Percentiles rank a stretch among this genome's conserved stretches.
phyloP scores from a whole-genome alignment of 1,140 invertebrate genomes.

The Scaptomyza hsui region DNA sequence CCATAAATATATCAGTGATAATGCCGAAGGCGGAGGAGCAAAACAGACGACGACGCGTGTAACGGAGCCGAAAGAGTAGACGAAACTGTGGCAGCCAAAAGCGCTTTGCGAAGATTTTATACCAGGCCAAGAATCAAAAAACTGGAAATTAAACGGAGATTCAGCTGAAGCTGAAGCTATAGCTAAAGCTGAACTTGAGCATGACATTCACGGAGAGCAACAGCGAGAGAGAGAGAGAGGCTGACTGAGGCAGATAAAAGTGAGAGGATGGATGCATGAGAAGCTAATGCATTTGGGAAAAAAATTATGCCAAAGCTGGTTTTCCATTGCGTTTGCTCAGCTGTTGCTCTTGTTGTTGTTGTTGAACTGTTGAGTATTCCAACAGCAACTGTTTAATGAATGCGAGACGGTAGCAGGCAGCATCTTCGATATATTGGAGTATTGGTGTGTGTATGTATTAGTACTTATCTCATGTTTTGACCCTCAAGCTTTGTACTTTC shows the following conservation, averaged over 20 bases:
- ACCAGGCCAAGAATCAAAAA: conserved; percentile 71
- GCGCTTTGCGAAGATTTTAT: conserved; percentile 69
- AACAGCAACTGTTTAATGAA: neutral
- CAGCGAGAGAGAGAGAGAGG: neutral
- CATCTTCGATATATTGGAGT: conserved; percentile 24
- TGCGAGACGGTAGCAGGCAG: conserved; percentile 1
- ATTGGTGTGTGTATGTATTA: conserved; percentile 5
- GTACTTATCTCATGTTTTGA: conserved; percentile 20
- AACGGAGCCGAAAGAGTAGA: conserved; percentile 67
- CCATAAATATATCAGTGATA: conserved; percentile 21
- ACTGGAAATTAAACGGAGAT: conserved; percentile 46
- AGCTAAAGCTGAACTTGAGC: conserved; percentile 59
- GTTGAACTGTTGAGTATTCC: conserved; percentile 10
- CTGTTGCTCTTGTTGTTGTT: conserved; percentile 19
- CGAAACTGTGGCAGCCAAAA: conserved; percentile 77
- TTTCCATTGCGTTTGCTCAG: conserved; percentile 54
- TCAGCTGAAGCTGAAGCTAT: conserved; percentile 1
- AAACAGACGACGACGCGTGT: conserved; percentile 49
- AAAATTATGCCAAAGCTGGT: conserved; percentile 72
- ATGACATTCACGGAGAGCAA: conserved; percentile 62
- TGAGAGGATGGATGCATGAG: conserved; percentile 7
- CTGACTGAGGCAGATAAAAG: neutral
- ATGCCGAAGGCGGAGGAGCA: conserved; percentile 27
- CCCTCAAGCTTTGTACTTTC: conserved; percentile 66
- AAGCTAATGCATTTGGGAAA: conserved; percentile 59